Evolutionary conservation across 2,797 vertebrate genomes (phyloP).

Genomic region (Hydrophis major): DNA sequence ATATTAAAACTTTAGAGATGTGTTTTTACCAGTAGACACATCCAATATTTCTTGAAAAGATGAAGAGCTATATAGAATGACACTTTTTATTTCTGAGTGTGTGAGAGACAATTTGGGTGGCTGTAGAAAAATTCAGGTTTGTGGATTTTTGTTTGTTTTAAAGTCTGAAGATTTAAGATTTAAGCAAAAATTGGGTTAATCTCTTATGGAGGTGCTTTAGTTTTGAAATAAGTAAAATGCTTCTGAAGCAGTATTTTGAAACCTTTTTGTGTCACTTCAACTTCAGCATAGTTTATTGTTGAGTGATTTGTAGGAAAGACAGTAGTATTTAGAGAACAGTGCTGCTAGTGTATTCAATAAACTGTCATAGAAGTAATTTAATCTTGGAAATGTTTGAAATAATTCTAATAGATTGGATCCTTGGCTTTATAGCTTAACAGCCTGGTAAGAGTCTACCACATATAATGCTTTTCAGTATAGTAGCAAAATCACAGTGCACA

Average conservation of each 20-base stretch:
- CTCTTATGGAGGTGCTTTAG: neutral
- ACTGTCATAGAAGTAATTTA: neutral
- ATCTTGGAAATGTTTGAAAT: neutral
- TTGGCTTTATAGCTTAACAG: neutral
- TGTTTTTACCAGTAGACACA: neutral
- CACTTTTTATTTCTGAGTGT: neutral
- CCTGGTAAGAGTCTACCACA: neutral
- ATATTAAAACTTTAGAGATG: neutral
- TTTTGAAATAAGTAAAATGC: neutral
- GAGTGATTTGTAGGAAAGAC: neutral
- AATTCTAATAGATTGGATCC: neutral
- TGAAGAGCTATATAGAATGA: neutral
- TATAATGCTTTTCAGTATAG: neutral
- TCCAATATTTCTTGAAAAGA: neutral
- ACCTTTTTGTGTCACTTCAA: neutral
- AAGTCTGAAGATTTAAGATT: neutral
- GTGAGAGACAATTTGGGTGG: neutral
- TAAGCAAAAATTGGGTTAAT: neutral
- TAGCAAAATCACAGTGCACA: neutral
- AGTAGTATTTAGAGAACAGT: neutral
- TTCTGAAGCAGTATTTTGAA: neutral
- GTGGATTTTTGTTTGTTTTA: neutral
- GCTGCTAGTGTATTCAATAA: neutral
- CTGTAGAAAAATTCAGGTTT: neutral
- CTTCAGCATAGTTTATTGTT: neutral